Evolutionary conservation across 2,888 invertebrate genomes (phyloP).

Genomic region (Synanthedon andrenaeformis): DNA sequence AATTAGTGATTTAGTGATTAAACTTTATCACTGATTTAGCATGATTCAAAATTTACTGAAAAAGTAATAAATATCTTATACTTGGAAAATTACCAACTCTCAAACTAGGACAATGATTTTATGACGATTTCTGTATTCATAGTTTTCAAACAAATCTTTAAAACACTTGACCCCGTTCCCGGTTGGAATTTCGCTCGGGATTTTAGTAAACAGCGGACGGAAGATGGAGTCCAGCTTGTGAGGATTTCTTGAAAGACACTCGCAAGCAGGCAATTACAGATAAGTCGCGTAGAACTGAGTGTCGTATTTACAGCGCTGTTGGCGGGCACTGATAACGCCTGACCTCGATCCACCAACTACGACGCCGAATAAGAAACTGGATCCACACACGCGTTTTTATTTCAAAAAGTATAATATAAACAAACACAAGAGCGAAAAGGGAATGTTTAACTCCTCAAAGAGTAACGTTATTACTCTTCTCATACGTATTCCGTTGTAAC

Average conservation of each 20-base stretch:
- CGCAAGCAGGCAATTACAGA: constrained; percentile 67
- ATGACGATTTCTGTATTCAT: too few relatives aligned
- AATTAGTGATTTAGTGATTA: neutral
- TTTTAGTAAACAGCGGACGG: constrained; percentile 45
- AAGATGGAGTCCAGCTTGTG: constrained; percentile 57
- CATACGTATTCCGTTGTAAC: too few relatives aligned
- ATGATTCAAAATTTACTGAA: too few relatives aligned
- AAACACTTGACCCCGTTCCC: constrained; percentile 49
- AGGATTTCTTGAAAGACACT: constrained; percentile 65
- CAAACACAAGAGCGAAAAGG: too few relatives aligned
- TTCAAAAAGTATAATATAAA: too few relatives aligned
- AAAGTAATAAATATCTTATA: neutral
- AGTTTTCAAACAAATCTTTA: neutral
- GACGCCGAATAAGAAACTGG: constrained; percentile 13
- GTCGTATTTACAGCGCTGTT: constrained; percentile 59
- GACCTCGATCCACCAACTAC: constrained; percentile 10
- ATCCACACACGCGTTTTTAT: constrained; percentile 1
- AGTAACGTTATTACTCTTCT: too few relatives aligned
- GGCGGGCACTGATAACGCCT: constrained; percentile 34
- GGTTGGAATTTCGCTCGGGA: neutral
- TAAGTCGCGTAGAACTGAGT: constrained; percentile 61
- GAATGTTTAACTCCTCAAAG: too few relatives aligned
- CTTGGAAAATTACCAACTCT: constrained; percentile 26
- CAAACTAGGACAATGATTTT: constrained; percentile 17
- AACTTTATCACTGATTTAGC: too few relatives aligned